Evolutionary conservation across 2,888 invertebrate genomes (phyloP).

Genomic region (Troides helena): DNA sequence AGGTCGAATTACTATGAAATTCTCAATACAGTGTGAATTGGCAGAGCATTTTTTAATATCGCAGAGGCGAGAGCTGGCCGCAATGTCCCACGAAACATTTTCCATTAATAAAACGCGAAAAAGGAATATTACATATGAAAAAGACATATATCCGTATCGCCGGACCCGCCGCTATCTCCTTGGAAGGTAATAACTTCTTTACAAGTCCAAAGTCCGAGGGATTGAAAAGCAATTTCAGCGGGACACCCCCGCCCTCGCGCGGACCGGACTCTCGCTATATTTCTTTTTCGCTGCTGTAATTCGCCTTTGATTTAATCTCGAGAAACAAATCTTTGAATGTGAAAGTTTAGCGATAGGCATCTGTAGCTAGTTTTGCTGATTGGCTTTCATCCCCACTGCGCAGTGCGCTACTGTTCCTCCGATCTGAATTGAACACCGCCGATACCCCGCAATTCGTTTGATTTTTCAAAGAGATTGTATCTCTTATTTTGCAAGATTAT

Average conservation of each 20-base stretch:
- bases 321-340: slow-evolving; percentile 81
- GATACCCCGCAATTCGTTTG: slow-evolving; percentile 70
- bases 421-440: slow-evolving; percentile 70
- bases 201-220: slow-evolving; percentile 82
- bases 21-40: slow-evolving; percentile 44
- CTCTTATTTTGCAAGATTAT: slow-evolving; percentile 64
- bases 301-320: slow-evolving; percentile 80
- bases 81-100: slow-evolving; percentile 79
- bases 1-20: background rate
- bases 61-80: slow-evolving; percentile 66
- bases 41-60: slow-evolving; percentile 72
- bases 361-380: slow-evolving; percentile 77
- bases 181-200: slow-evolving; percentile 82
- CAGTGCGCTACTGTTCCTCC: slow-evolving; percentile 57
- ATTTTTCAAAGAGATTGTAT: slow-evolving; percentile 73
- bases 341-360: slow-evolving; percentile 79
- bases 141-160: slow-evolving; percentile 80
- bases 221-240: slow-evolving; percentile 82
- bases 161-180: slow-evolving; percentile 79
- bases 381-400: slow-evolving; percentile 69
- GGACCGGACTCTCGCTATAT: slow-evolving; percentile 76
- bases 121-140: slow-evolving; percentile 81
- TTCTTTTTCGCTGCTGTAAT: slow-evolving; percentile 80
- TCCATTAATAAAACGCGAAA: slow-evolving; percentile 82
- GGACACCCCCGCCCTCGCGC: slow-evolving; percentile 76